These are phyloP conservation scores for Caenorhabditis sp. DNA, from an alignment of 2,888 invertebrate genomes.

Conservation along the genomic window DNA sequence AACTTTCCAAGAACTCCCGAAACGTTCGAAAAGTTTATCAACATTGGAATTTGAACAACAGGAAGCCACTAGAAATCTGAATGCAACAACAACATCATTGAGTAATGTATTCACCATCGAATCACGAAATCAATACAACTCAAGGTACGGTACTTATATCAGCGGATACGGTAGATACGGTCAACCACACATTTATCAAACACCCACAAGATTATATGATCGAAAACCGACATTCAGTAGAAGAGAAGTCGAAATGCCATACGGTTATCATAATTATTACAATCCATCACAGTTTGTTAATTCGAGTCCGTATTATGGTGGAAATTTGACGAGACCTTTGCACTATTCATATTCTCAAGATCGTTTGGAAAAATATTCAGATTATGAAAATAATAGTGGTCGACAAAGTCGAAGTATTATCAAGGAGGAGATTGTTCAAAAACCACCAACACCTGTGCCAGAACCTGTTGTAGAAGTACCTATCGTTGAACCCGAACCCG, in stretches of 20 bases:
- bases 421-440: neutral
- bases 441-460: neutral
- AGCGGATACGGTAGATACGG: slow-evolving; percentile 28
- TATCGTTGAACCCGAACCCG: neutral
- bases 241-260: slow-evolving; percentile 29
- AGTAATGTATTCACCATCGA: slow-evolving; percentile 16
- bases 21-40: neutral
- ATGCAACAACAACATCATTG: slow-evolving; percentile 21
- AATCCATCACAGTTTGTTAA: slow-evolving; percentile 21
- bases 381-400: slow-evolving; percentile 14
- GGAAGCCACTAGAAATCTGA: neutral
- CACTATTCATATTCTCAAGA: neutral
- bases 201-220: slow-evolving; percentile 3
- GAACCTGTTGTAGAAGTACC: neutral
- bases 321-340: neutral
- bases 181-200: neutral
- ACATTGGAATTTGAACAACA: neutral
- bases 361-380: slow-evolving; percentile 29
- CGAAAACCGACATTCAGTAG: slow-evolving; percentile 4
- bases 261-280: slow-evolving; percentile 37
- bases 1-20: neutral
- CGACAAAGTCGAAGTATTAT: neutral
- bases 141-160: slow-evolving; percentile 20
- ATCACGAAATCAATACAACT: slow-evolving; percentile 16
- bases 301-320: slow-evolving; percentile 21